These are phyloP conservation scores for Drosophila lowei DNA, from an alignment of 1,140 invertebrate genomes.

Conservation along the genomic window DNA sequence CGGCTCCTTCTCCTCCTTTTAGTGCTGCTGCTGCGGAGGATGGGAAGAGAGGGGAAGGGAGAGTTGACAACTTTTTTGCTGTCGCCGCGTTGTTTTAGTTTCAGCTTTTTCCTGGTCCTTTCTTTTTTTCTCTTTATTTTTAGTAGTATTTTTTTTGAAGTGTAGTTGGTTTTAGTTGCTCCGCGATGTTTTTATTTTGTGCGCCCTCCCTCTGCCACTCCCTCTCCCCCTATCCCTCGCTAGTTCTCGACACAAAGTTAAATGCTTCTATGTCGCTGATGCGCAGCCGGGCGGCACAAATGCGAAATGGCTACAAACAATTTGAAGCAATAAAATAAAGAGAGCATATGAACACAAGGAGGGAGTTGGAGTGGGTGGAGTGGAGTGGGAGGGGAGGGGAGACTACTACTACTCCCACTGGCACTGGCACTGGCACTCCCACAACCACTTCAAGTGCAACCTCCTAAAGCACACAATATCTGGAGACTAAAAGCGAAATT, in stretches of 20 bases:
- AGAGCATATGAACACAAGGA: conserved; percentile 46
- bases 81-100: conserved; percentile 67
- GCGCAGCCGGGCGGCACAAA: conserved; percentile 76
- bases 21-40: conserved; percentile 7
- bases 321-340: conserved; percentile 81
- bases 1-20: neutral
- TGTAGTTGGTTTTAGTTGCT: conserved; percentile 63
- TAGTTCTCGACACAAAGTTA: conserved; percentile 67
- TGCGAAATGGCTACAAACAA: conserved; percentile 81
- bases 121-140: conserved; percentile 8
- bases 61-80: conserved; percentile 76
- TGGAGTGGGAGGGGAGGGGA: neutral
- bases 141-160: conserved; percentile 38
- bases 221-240: conserved; percentile 9
- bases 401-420: conserved; percentile 18
- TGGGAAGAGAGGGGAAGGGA: conserved; percentile 1
- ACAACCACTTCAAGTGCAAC: conserved; percentile 10
- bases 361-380: neutral
- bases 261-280: conserved; percentile 73
- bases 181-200: conserved; percentile 45
- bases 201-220: neutral
- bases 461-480: conserved; percentile 53
- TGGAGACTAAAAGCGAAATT: conserved; percentile 75
- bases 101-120: conserved; percentile 58
- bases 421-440: neutral